These are phyloP conservation scores for Orgyia antiqua DNA, from an alignment of 2,888 invertebrate genomes.

Conservation along the genomic window DNA sequence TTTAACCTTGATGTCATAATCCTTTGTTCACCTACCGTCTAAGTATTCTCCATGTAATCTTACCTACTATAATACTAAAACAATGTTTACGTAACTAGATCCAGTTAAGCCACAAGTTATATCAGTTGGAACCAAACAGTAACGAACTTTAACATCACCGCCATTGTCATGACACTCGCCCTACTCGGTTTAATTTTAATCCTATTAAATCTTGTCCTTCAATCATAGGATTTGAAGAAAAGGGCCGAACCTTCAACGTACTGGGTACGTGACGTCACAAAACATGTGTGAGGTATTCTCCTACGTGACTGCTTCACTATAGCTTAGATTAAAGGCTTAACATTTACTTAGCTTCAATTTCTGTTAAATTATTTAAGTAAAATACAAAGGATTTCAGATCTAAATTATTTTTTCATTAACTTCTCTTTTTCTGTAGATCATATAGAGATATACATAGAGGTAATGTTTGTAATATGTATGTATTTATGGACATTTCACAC, in stretches of 20 bases:
- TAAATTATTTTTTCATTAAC: too few species aligned
- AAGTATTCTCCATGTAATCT: too few species aligned
- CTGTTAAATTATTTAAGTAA: neutral
- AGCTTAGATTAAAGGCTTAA: constrained; percentile 14
- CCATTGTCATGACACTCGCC: constrained; percentile 15
- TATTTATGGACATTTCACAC: too few species aligned
- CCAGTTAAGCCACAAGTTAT: constrained; percentile 14
- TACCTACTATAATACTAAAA: too few species aligned
- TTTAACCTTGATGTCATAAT: too few species aligned
- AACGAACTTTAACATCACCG: constrained; percentile 15
- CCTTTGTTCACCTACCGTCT: too few species aligned
- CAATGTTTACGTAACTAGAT: constrained; percentile 12
- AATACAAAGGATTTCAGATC: neutral
- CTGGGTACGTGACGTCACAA: constrained; percentile 18
- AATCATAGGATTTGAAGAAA: constrained; percentile 24
- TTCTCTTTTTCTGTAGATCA: too few species aligned
- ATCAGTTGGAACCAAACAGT: constrained; percentile 13
- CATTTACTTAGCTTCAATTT: neutral
- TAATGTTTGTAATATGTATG: too few species aligned
- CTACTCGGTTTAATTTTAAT: constrained; percentile 22
- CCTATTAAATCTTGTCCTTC: constrained; percentile 27
- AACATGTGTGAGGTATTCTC: constrained; percentile 12
- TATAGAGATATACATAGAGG: too few species aligned
- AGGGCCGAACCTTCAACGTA: constrained; percentile 19
- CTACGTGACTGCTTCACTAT: constrained; percentile 16